Base-by-base conservation (phyloP, 2,888 invertebrate species). In the Acleris laterana region DNA sequence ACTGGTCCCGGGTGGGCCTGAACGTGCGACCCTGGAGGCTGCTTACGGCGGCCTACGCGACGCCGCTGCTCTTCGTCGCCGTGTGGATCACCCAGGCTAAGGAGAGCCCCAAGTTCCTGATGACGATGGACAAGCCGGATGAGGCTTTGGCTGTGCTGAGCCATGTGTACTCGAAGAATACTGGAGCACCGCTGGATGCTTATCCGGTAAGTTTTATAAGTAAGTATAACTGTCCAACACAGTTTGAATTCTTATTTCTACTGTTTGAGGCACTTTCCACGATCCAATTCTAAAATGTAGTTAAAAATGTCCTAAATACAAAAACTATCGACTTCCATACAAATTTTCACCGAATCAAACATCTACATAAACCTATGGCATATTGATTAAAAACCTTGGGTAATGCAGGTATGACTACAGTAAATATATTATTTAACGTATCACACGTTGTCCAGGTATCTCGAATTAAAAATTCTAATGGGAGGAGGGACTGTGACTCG, bases 81-180 rank as follows among this genome's bases (percentile, higher is more conserved):
- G 4, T 84, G 0, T 78, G 79, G 71, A 70, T 87, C 65, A 70
- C 81, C 1, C 70, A 72, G 17, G 82, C 95, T 16, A 96, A 96
- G 0, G 97, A 97, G 84, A 97, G 96, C 77, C 97, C 97, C 0
- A 96, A 96, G 83, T 97, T 95, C 83, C 89, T 95, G 52, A 89
- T 96, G 68, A 93, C 95, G 1, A 95, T 94, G 73, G 95, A 95
- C 0, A 91, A 93, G 68, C 85, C 91, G 3, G 87, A 93, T 0
- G 91, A 94, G 66, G 95, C 96, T 0, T 75, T 96, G 68, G 79
- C 80, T 0, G 82, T 91, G 1, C 69, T 92, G 59, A 78, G 68
- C 61, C 81, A 76, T 22, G 82, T 93, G 3, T 90, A 87, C 68
- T 68, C 83, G 2, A 71, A 72, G 0, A 93, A 93, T 59, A 87